These are phyloP conservation scores for Atrina japonica DNA, from an alignment of 2,888 invertebrate genomes.

Conservation along the genomic window DNA sequence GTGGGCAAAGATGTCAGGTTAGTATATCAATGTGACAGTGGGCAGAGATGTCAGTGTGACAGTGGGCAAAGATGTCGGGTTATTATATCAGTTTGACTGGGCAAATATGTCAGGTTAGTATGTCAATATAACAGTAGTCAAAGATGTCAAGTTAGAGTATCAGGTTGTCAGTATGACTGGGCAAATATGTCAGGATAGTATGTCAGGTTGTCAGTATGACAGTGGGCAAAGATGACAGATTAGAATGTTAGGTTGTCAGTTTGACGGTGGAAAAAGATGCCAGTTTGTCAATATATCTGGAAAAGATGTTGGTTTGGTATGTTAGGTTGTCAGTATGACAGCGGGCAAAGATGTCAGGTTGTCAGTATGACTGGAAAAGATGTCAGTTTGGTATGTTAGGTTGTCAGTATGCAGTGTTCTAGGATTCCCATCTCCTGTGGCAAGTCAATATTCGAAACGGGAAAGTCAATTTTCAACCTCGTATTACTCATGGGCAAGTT, in stretches of 20 bases:
- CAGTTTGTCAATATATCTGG: conserved; percentile 57
- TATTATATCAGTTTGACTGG: conserved; percentile 1
- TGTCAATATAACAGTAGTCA: conserved; percentile 99
- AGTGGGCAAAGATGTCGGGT: conserved; percentile 97
- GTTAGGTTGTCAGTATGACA: conserved; percentile 99
- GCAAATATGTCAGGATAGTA: no score
- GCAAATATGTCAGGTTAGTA: conserved; percentile 84
- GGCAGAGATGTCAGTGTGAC: conserved; percentile 99
- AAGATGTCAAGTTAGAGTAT: conserved; percentile 94
- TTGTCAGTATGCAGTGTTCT: no score
- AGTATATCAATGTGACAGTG: conserved; percentile 82
- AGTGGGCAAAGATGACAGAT: conserved; percentile 97
- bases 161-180: no score
- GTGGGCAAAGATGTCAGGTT: conserved; percentile 97
- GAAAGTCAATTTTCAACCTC: no score
- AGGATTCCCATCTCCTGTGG: no score
- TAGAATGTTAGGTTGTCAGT: no score
- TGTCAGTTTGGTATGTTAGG: no score
- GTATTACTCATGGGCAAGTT: no score
- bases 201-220: conserved; percentile 99
- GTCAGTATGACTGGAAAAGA: no score
- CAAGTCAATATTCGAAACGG: no score
- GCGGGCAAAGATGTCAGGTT: no score
- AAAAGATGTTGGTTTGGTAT: conserved; percentile 84
- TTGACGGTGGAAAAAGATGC: conserved; percentile 99